phyloP scores from a whole-genome alignment of 64 coral and sea anemone species.

The Pachyseris speciosa region DNA sequence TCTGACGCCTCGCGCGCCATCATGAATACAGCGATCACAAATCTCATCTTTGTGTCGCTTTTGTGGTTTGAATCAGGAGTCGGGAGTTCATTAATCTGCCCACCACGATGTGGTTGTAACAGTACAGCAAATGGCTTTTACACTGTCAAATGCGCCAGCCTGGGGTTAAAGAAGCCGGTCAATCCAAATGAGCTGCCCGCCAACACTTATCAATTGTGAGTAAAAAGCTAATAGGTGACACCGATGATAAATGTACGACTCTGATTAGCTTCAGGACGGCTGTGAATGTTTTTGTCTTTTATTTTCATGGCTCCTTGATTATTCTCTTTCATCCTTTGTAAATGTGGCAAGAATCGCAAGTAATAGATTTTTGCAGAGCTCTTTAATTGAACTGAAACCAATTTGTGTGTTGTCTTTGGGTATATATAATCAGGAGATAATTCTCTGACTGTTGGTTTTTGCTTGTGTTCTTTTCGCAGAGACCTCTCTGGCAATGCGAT shows the following conservation, averaged over 20 bases:
- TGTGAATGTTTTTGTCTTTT: not conserved
- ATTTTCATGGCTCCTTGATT: too few relatives aligned
- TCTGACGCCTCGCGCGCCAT: not conserved
- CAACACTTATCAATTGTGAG: constrained; percentile 7
- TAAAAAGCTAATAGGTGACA: not conserved
- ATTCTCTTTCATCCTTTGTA: too few relatives aligned
- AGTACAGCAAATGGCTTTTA: not conserved
- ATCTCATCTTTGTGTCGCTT: constrained; percentile 40
- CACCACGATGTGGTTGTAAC: not conserved
- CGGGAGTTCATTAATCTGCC: not conserved
- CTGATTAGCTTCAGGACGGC: not conserved
- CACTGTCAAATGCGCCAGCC: not conserved
- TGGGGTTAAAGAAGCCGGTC: not conserved
- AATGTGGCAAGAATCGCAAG: too few relatives aligned
- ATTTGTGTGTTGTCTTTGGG: not conserved
- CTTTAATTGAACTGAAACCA: not conserved
- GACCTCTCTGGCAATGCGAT: constrained; percentile 59
- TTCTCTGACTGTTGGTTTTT: not conserved
- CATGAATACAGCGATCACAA: constrained; percentile 5
- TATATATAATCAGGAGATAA: not conserved
- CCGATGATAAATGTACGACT: too few relatives aligned
- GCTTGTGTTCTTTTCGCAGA: not conserved
- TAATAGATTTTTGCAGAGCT: too few relatives aligned
- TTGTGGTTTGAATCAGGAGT: constrained; percentile 22
- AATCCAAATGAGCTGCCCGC: constrained; percentile 1